Evolutionary conservation across 2,113 vertebrate species (phyloP), one percentile per base, ranked within the genome.

Genomic region (Aptenodytes patagonicus): DNA sequence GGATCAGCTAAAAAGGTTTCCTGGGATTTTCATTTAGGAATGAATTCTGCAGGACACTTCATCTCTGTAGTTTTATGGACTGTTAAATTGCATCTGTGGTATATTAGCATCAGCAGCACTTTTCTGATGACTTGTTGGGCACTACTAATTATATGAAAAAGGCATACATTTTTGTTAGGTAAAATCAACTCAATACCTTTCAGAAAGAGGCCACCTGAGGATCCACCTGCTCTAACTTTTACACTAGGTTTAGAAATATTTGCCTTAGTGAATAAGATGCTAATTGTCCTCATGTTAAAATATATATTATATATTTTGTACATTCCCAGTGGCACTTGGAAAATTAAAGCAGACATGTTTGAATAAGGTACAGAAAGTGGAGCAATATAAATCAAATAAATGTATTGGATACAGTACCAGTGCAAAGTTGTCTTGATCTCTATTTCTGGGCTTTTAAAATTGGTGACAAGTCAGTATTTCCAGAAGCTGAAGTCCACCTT

Each of bases 11-110:
- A 88, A 89, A 83, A 54, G 15, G 22, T 72, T 90, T 91, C 66
- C 91, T 88, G 87, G 24, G 78, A 69, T 88, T 95, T 93, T 95
- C 31, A 36, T 95, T 89, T 90, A 77, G 83, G 51, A 92, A 55
- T 81, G 9, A 91, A 85, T 79, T 94, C 40, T 77, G 13, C 90
- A 26, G 66, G 75, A 91, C 51, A 28, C 16, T 83, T 95, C 64
- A 87, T 38, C 58, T 73, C 73, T 31, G 44, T 62, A 58, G 25
- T 91, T 94, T 91, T 91, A 94, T 88, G 57, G 36, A 40, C 83
- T 95, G 77, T 84, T 94, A 69, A 84, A 89, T 87, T 81, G 9
- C 55, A 44, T 62, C 47, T 79, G 57, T 89, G 54, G 22, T 85
- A 11, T 44, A 55, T 62, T 73, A 85, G 14, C 54, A 78, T 91